phyloP scores from a whole-genome alignment of 2,888 invertebrate species.

The Tortrix viridana region DNA sequence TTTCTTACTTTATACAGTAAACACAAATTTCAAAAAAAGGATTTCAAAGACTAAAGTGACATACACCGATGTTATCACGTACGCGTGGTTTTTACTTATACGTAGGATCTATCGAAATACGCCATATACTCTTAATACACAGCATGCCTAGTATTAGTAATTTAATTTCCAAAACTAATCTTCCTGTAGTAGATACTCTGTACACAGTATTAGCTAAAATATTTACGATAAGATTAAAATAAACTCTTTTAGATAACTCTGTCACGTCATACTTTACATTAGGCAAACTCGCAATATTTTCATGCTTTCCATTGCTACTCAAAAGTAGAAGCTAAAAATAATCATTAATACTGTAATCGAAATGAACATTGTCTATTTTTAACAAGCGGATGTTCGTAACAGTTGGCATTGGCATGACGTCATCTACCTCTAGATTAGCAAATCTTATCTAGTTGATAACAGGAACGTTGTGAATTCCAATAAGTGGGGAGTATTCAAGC shows the following conservation, averaged over 20 bases:
- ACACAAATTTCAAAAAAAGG: too few species aligned
- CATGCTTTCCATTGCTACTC: too few species aligned
- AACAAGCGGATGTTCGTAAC: slow-evolving; percentile 39
- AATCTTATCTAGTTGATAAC: slow-evolving; percentile 69
- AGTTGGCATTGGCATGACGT: slow-evolving; percentile 54
- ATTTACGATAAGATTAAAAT: slow-evolving; percentile 3
- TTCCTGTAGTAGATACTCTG: slow-evolving; percentile 9
- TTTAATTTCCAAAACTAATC: not conserved
- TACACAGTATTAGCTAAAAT: not conserved
- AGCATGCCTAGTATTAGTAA: too few species aligned
- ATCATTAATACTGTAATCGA: too few species aligned
- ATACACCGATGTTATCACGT: too few species aligned
- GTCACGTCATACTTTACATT: not conserved
- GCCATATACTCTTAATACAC: too few species aligned
- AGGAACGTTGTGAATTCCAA: slow-evolving; percentile 46
- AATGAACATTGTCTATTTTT: slow-evolving; percentile 3
- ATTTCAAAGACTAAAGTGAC: too few species aligned
- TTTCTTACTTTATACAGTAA: not conserved
- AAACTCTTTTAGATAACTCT: not conserved
- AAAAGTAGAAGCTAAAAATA: too few species aligned
- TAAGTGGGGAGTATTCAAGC: slow-evolving; percentile 40
- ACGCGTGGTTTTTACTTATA: too few species aligned
- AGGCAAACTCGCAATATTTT: too few species aligned
- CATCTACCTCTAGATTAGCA: slow-evolving; percentile 64
- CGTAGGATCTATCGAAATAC: too few species aligned